Evolutionary conservation across 2,113 vertebrate species (phyloP), one percentile per base, ranked within the genome.

Genomic region (Triplophysa rosa): DNA sequence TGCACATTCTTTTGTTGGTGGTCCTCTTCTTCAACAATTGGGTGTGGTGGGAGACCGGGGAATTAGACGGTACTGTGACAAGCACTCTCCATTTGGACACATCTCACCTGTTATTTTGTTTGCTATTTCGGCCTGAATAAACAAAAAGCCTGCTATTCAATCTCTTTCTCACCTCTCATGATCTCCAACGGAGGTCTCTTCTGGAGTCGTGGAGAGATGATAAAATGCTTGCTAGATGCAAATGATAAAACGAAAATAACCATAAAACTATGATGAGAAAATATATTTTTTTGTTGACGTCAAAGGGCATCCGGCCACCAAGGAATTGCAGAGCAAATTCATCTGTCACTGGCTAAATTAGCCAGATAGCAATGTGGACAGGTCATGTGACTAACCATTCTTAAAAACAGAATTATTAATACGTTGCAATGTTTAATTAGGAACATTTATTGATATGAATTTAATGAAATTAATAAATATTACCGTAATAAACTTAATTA

Each of bases 21-120:
- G 68, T 65, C 14, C 17, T 47, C 33, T 74, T 14, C 24, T 16
- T 14, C 21, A 26, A 17, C 8, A 42, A 9, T 47, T 29, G 71
- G 37, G 37, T 26, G 58, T 47, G 37, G 40, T 14, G 19, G 23
- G 59, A 47, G 14, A 17, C 37, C 6, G 1, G 40, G 16, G 24
- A 47, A 61, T 62, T 19, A 62, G 37, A 74, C 17, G 58, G 33
- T 14, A 42, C 23, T 74, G 24, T 74, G 58, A 74, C 71, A 74
- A 21, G 40, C 21, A 47, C 58, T 59, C 40, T 74, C 58, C 23
- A 47, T 74, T 63, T 47, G 26, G 40, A 63, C 23, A 74, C 23
- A 26, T 47, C 58, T 74, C 56, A 42, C 56, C 54, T 74, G 23
- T 74, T 63, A 62, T 37, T 63, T 63, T 24, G 14, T 29, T 58